Evolutionary conservation across 2,113 vertebrate genomes (phyloP).

Genomic region (Callospermophilus lateralis): DNA sequence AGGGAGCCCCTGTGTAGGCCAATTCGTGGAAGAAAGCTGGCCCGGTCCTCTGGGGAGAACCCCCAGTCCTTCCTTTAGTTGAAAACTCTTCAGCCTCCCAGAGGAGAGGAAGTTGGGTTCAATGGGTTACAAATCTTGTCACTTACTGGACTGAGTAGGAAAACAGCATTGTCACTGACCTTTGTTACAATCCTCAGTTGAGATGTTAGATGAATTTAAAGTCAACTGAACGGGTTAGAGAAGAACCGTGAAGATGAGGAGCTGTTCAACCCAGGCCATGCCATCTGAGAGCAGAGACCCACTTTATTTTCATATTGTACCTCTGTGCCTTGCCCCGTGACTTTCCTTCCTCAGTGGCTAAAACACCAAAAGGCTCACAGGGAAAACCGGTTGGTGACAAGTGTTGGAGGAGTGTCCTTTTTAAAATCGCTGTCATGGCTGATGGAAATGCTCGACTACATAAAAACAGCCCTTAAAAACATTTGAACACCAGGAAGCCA

Average conservation of each 20-base stretch:
- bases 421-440: slow-evolving; percentile 27
- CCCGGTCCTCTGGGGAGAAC: neutral
- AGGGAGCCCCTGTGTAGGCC: neutral
- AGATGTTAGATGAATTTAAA: slow-evolving; percentile 39
- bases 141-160: slow-evolving; percentile 46
- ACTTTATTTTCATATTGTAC: neutral
- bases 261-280: neutral
- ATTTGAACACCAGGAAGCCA: slow-evolving; percentile 44
- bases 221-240: slow-evolving; percentile 23
- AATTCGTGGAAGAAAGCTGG: neutral
- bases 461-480: slow-evolving; percentile 60
- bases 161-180: slow-evolving; percentile 59
- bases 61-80: neutral
- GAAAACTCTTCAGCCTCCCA: slow-evolving; percentile 42
- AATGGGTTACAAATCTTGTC: slow-evolving; percentile 57
- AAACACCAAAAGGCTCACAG: neutral
- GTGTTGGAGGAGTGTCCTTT: slow-evolving; percentile 10
- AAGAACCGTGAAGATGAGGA: slow-evolving; percentile 12
- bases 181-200: slow-evolving; percentile 40
- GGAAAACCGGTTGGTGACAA: neutral
- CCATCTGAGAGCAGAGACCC: neutral
- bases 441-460: slow-evolving; percentile 50
- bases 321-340: neutral
- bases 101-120: slow-evolving; percentile 58
- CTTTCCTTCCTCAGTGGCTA: neutral